Evolutionary conservation across 2,888 invertebrate species (phyloP).

Genomic region (Myopa testacea): DNA sequence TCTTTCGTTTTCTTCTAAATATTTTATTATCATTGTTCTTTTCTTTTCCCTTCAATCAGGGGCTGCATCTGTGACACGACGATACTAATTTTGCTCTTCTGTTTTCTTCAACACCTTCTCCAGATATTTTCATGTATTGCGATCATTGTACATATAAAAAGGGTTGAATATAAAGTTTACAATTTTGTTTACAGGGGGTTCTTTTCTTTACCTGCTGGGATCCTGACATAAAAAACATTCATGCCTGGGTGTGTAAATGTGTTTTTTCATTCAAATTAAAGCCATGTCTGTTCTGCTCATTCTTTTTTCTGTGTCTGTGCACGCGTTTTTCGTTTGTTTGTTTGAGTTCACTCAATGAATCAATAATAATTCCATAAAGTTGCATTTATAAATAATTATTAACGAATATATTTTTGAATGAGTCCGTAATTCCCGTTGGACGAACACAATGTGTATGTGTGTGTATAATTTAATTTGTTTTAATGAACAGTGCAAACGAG

Average conservation of each 20-base stretch:
- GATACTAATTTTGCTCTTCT: too few species aligned
- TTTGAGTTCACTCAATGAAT: constrained; percentile 38
- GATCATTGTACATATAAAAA: not conserved
- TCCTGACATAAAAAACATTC: not conserved
- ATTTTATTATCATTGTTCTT: too few species aligned
- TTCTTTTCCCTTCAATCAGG: too few species aligned
- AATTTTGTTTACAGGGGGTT: too few species aligned
- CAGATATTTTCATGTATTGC: too few species aligned
- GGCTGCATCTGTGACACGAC: not conserved
- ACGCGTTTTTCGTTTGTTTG: constrained; percentile 25
- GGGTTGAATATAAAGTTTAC: too few species aligned
- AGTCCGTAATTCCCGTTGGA: not conserved
- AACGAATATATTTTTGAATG: constrained; percentile 31
- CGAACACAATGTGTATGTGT: not conserved
- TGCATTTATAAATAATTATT: constrained; percentile 42
- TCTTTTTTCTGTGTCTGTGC: constrained; percentile 9
- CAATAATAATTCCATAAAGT: constrained; percentile 42
- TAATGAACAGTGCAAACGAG: constrained; percentile 19
- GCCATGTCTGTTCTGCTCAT: not conserved
- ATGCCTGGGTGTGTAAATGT: not conserved
- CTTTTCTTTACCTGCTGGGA: not conserved
- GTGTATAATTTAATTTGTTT: constrained; percentile 32
- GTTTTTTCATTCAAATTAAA: too few species aligned
- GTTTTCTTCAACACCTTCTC: too few species aligned
- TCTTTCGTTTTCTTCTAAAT: too few species aligned